These are phyloP conservation scores for Sericinus montela DNA, from an alignment of 2,888 invertebrate species.

Conservation along the genomic window DNA sequence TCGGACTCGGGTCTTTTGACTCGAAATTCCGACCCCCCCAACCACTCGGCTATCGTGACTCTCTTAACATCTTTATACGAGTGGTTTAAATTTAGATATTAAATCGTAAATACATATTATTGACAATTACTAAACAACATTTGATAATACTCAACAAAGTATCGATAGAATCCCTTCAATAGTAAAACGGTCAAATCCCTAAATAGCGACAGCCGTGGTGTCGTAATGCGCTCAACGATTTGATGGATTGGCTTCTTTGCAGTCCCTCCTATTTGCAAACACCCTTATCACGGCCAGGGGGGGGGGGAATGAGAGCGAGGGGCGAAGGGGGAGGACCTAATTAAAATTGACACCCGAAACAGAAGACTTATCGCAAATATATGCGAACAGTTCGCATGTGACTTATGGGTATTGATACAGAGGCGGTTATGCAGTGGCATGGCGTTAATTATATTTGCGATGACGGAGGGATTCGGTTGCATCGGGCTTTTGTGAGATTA, in stretches of 20 bases:
- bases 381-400: conserved; percentile 19
- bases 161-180: conserved; percentile 29
- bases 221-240: conserved; percentile 76
- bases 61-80: too few relatives aligned
- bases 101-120: too few relatives aligned
- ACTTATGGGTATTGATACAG: conserved; percentile 30
- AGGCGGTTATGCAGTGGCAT: conserved; percentile 25
- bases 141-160: conserved; percentile 19
- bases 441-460: conserved; percentile 13
- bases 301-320: conserved; percentile 27
- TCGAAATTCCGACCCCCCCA: too few relatives aligned
- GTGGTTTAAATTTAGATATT: too few relatives aligned
- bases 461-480: conserved; percentile 29
- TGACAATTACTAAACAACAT: conserved; percentile 9
- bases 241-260: conserved; percentile 79
- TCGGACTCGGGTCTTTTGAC: too few relatives aligned
- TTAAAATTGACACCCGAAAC: conserved; percentile 69
- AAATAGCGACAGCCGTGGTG: conserved; percentile 62
- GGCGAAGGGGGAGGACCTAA: conserved; percentile 51
- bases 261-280: conserved; percentile 76
- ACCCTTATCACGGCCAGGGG: conserved; percentile 63
- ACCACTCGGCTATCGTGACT: too few relatives aligned
- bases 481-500: conserved; percentile 35
- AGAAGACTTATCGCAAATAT: conserved; percentile 26
- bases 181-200: conserved; percentile 38